Evolutionary conservation across 2,113 vertebrate genomes (phyloP).

Genomic region (Pluvianellus socialis): DNA sequence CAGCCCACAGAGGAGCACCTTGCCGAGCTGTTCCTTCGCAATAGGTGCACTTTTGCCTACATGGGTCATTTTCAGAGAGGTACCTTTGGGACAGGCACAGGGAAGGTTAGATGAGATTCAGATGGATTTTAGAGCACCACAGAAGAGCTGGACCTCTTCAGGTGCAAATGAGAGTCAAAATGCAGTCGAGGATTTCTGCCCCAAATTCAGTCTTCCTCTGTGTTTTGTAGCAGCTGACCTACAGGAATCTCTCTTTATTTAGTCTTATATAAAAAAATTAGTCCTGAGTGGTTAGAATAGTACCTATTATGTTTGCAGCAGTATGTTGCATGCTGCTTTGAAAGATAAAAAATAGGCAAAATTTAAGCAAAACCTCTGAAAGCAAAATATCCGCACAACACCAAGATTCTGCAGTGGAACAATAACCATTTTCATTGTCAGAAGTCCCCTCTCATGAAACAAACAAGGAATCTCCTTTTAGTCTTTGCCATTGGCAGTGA

Average conservation of each 20-base stretch:
- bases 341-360: not conserved
- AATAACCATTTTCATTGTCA: not conserved
- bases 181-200: not conserved
- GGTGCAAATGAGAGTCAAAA: not conserved
- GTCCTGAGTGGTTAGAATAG: not conserved
- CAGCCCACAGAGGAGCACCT: not conserved
- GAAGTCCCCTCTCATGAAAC: constrained; percentile 45
- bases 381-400: constrained; percentile 17
- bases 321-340: not conserved
- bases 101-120: not conserved
- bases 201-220: not conserved
- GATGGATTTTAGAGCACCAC: not conserved
- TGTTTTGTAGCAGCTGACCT: not conserved
- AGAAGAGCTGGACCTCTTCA: not conserved
- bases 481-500: constrained; percentile 15
- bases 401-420: constrained; percentile 32
- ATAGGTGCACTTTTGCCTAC: not conserved
- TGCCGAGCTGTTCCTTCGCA: not conserved
- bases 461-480: constrained; percentile 48
- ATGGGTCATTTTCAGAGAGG: not conserved
- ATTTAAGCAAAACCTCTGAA: constrained; percentile 24
- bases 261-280: not conserved
- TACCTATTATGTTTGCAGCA: not conserved
- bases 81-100: not conserved
- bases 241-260: not conserved